phyloP scores from a whole-genome alignment of 1,140 invertebrate genomes.

The Helicoverpa zea region DNA sequence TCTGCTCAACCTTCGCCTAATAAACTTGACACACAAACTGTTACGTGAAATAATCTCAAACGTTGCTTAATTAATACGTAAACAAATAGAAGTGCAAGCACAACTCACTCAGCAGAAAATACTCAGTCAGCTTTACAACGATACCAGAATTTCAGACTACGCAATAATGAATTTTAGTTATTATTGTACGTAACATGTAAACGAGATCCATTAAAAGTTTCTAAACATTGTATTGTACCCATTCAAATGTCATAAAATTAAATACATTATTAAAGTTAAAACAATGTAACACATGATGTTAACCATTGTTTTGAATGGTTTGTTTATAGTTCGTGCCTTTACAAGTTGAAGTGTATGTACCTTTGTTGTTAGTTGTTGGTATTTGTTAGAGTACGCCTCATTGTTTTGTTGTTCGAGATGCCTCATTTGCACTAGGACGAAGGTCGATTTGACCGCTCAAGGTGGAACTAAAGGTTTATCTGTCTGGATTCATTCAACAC shows the following conservation, averaged over 20 bases:
- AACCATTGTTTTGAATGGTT: constrained; percentile 63
- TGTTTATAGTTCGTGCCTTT: constrained; percentile 64
- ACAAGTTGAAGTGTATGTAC: constrained; percentile 51
- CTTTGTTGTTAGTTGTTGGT: constrained; percentile 50
- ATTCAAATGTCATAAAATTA: constrained; percentile 1
- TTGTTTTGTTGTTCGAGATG: constrained; percentile 23
- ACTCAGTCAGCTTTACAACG: background rate
- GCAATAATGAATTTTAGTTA: background rate
- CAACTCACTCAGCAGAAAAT: background rate
- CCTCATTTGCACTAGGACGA: too few species aligned
- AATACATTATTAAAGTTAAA: constrained; percentile 38
- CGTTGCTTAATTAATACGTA: background rate
- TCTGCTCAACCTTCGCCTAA: too few species aligned
- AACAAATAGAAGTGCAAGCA: background rate
- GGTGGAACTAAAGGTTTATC: too few species aligned
- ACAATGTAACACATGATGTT: constrained; percentile 37
- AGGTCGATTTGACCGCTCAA: too few species aligned
- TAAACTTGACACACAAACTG: background rate
- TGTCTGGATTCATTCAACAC: too few species aligned
- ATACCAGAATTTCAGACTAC: background rate
- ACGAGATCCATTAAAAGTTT: constrained; percentile 11
- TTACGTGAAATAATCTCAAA: background rate
- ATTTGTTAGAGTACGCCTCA: constrained; percentile 37
- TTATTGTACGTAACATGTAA: constrained; percentile 25
- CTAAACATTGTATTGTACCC: background rate